Percentiles rank a stretch among this genome's conserved stretches.
Conservation (phyloP, 2,797 vertebrate species). For the Cynopterus sphinx region DNA sequence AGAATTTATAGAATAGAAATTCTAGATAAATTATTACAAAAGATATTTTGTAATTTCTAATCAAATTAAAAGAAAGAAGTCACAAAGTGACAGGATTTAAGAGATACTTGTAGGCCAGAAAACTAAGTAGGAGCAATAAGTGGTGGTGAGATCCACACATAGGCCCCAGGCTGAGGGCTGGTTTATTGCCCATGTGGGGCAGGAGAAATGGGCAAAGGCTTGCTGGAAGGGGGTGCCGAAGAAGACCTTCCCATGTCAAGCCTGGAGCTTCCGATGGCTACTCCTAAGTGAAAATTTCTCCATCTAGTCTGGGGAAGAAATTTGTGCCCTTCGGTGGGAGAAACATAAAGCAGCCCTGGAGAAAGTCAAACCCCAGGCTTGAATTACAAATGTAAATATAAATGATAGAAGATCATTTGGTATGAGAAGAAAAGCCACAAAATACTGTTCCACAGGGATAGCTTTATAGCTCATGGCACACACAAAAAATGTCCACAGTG, state of each 20-base stretch:
- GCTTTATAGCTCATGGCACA: neutral
- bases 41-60: neutral
- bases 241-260: neutral
- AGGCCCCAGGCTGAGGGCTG: neutral
- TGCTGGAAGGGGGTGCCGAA: accelerated
- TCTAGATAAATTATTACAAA: neutral
- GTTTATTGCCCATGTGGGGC: accelerated
- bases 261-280: neutral
- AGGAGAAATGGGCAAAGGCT: neutral
- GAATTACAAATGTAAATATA: neutral
- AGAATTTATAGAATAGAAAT: neutral
- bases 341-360: neutral
- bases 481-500: neutral
- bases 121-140: accelerated
- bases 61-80: neutral
- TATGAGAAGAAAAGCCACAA: neutral
- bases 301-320: neutral
- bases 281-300: neutral
- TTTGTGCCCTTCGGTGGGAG: neutral
- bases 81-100: neutral
- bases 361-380: neutral
- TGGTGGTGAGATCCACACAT: neutral
- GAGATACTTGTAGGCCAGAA: neutral
- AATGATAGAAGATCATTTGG: neutral
- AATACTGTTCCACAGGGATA: neutral